Base-by-base conservation (phyloP, 2,888 invertebrate genomes). In the Nudaria mundana region DNA sequence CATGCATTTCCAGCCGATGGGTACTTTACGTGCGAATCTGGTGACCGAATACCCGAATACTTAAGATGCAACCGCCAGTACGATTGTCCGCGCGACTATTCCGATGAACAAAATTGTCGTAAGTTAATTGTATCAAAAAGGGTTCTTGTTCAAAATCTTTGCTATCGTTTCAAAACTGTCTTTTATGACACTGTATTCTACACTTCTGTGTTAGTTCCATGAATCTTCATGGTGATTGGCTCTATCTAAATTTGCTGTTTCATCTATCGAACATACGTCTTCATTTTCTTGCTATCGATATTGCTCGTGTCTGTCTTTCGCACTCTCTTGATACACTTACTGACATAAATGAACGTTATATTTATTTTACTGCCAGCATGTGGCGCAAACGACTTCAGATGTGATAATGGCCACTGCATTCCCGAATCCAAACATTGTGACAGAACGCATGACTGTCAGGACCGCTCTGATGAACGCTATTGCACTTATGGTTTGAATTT, bases 91-190 rank as follows among this genome's bases (percentile, higher is more conserved):
- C 83, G 76, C 44, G 95, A 95, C 87, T 89, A 91, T 71, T 93
- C 94, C 24, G 95, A 95, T 75, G 95, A 95, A 83, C 90, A 91
- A 62, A 90, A 92, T 71, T 95, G 95, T 90, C 92, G 93, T 93
- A 93, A 93, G 93, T 93, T 76, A 40, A 45, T 36, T 36, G 53
- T 45, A 47, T 37, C 36, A 41, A 52, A 51, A 37, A 51, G 33
- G 53, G 48, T 53, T 48, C 47, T 40, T 54, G 11, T 40, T 29
- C 14, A 33, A 31, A 49, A 49, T 15, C 39, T 44, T 12, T 44
- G 56, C 49, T 44, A 29, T 36, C 55, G 42, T 47, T 41, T 53
- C 37, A 48, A 52, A 46, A 51, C 39, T 41, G 12, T 30, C 47
- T 37, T 32, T 47, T 29, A 50, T 37, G 10, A 12, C 10, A 41